phyloP scores from a whole-genome alignment of 2,113 vertebrate species.

The Lampris megalopsis region DNA sequence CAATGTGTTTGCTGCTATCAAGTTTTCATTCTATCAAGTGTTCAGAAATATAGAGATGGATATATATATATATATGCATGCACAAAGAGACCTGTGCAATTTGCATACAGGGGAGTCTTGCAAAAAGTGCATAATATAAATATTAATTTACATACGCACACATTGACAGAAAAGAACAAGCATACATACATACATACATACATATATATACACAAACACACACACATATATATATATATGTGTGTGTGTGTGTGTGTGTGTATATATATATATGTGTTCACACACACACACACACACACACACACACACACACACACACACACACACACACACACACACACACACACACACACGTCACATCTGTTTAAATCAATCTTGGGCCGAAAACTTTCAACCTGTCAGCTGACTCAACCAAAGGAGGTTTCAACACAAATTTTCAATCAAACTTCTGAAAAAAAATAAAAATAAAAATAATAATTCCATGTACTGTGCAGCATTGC shows the following conservation, averaged over 20 bases:
- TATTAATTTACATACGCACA: background rate
- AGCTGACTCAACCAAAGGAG: too few species aligned
- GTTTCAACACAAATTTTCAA: too few species aligned
- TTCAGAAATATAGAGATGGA: too few species aligned
- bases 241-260: too few species aligned
- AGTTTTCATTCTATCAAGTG: too few species aligned
- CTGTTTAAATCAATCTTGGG: background rate
- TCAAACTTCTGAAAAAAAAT: too few species aligned
- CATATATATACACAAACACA: background rate
- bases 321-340: conserved; percentile 7
- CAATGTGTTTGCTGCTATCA: too few species aligned
- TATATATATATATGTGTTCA: background rate
- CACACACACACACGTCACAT: background rate
- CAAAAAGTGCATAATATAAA: background rate
- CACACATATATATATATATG: background rate
- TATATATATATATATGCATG: too few species aligned
- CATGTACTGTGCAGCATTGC: too few species aligned
- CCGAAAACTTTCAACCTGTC: too few species aligned
- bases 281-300: background rate
- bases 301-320: background rate
- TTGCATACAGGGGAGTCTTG: background rate
- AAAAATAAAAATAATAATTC: too few species aligned
- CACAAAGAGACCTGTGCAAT: background rate
- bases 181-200: background rate
- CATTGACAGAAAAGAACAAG: background rate